A percentile compares a stretch with the other conserved stretches of the same genome.
Evolutionary conservation across 2,888 invertebrate species (phyloP).

Genomic region (Marronus borbonicus): DNA sequence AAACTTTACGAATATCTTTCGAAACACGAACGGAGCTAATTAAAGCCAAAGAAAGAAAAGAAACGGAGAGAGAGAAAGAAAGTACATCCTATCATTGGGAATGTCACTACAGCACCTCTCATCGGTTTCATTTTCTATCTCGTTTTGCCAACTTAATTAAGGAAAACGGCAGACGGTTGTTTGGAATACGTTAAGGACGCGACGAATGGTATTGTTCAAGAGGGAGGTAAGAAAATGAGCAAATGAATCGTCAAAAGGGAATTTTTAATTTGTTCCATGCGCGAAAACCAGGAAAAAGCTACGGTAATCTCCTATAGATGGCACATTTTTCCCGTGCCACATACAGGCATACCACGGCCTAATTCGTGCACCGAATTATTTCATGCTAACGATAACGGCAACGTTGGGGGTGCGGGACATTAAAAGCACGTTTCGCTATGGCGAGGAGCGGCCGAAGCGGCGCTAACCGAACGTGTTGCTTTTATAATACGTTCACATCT

Average conservation of each 20-base stretch:
- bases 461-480: constrained; percentile 18
- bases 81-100: background rate
- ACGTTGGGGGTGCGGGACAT: background rate
- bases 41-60: constrained; percentile 9
- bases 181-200: background rate
- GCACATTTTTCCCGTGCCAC: background rate
- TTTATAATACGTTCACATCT: constrained; percentile 3
- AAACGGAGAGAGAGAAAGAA: background rate
- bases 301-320: background rate
- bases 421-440: background rate
- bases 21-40: constrained; percentile 35
- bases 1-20: constrained; percentile 23
- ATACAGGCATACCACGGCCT: no score
- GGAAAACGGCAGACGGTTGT: background rate
- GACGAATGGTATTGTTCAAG: background rate
- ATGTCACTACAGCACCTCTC: background rate
- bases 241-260: background rate
- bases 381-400: background rate
- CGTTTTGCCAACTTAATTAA: constrained; percentile 34
- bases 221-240: background rate
- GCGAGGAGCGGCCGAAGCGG: background rate
- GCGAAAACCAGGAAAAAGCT: no score
- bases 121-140: constrained; percentile 22
- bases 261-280: constrained; percentile 26
- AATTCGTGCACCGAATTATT: background rate